These are phyloP conservation scores for Pungitius pungitius DNA, from an alignment of 2,113 vertebrate genomes.

Conservation along the genomic window DNA sequence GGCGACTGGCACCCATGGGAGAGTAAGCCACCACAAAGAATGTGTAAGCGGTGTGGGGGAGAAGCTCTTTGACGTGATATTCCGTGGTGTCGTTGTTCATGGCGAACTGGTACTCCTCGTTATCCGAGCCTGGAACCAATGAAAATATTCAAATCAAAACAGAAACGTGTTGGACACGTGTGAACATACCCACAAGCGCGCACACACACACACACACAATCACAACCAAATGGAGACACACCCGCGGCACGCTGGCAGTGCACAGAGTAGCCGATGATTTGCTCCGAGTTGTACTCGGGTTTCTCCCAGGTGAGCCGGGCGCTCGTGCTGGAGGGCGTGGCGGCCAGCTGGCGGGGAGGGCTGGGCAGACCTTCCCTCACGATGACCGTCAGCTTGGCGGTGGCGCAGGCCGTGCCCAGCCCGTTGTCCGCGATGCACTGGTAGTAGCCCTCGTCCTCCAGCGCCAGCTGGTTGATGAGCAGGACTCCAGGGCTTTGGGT, in stretches of 20 bases:
- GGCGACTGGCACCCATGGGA: constrained; percentile 91
- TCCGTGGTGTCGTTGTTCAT: constrained; percentile 98
- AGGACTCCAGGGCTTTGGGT: constrained; percentile 89
- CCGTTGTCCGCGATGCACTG: constrained; percentile 95
- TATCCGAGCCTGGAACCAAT: constrained; percentile 79
- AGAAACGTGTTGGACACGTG: accelerated
- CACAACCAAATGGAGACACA: background rate
- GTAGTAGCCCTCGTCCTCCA: constrained; percentile 94
- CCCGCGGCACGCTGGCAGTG: constrained; percentile 91
- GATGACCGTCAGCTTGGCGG: constrained; percentile 89
- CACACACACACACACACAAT: background rate
- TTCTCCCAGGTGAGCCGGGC: constrained; percentile 92
- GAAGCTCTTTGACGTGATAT: constrained; percentile 91
- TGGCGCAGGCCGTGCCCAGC: constrained; percentile 91
- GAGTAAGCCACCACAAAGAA: constrained; percentile 97
- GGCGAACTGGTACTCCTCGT: constrained; percentile 95
- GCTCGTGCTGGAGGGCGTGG: constrained; percentile 87
- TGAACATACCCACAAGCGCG: background rate
- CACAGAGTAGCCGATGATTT: constrained; percentile 96
- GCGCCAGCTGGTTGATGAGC: constrained; percentile 94
- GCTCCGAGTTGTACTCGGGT: constrained; percentile 91
- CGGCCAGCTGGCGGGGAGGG: constrained; percentile 86
- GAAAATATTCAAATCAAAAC: background rate
- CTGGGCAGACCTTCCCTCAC: constrained; percentile 95
- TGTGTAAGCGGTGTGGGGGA: constrained; percentile 91